Conservation (phyloP, 2,113 vertebrate species). For the Antennarius striatus region DNA sequence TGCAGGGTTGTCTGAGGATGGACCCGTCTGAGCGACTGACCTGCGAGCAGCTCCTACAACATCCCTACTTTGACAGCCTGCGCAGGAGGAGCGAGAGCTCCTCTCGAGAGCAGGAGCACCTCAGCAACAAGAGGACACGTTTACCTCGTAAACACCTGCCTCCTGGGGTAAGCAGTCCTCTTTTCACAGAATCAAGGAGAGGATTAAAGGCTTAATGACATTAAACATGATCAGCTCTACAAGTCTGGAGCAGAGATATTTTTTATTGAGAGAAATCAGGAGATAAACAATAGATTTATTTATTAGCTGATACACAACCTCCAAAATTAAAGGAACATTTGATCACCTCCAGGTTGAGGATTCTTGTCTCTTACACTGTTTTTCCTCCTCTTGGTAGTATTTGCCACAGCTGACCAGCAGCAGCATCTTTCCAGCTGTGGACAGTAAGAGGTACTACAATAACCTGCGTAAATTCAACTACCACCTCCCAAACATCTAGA, state of each 20-base stretch:
- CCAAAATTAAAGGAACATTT: too few species aligned
- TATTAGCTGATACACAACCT: too few species aligned
- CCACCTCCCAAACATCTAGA: slow-evolving; percentile 92
- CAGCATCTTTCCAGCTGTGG: slow-evolving; percentile 85
- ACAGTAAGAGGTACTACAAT: slow-evolving; percentile 87
- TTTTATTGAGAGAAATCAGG: too few species aligned
- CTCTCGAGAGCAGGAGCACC: slow-evolving; percentile 76
- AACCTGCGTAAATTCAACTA: slow-evolving; percentile 87
- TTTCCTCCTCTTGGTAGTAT: slow-evolving; percentile 71
- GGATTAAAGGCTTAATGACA: too few species aligned
- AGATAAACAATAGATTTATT: too few species aligned
- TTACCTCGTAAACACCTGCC: slow-evolving; percentile 81
- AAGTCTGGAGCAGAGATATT: too few species aligned
- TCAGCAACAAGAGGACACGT: slow-evolving; percentile 71
- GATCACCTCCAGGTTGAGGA: too few species aligned
- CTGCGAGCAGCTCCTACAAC: slow-evolving; percentile 89
- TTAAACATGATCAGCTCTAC: too few species aligned
- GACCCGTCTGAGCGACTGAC: slow-evolving; percentile 87
- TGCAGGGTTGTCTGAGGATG: slow-evolving; percentile 90
- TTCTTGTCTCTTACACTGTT: too few species aligned
- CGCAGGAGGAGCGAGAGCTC: slow-evolving; percentile 71
- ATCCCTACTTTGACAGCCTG: slow-evolving; percentile 88
- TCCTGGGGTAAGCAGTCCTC: slow-evolving; percentile 69
- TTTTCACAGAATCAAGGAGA: neutral
- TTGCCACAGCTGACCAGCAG: slow-evolving; percentile 89